Conservation (phyloP, 2,113 vertebrate genomes). For the Meriones unguiculatus region DNA sequence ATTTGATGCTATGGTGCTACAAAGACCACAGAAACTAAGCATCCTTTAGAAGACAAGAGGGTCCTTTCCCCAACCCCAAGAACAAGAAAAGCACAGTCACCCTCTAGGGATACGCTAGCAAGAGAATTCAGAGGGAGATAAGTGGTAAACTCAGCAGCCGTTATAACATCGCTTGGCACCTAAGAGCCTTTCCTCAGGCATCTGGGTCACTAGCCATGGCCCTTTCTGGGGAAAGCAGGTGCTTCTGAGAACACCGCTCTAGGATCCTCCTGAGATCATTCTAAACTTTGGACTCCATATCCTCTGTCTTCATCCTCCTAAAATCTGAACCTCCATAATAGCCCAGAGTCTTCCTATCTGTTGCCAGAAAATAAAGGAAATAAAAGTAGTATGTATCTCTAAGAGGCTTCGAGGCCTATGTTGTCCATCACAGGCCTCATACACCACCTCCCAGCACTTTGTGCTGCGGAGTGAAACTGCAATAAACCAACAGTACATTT, state of each 20-base stretch:
- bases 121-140: background rate
- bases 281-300: background rate
- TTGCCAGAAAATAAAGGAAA: background rate
- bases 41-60: background rate
- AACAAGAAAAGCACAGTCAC: background rate
- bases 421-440: fast-evolving
- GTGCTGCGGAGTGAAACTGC: fast-evolving
- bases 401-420: fast-evolving
- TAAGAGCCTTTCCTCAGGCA: background rate
- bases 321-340: background rate
- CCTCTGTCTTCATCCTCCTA: background rate
- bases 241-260: background rate
- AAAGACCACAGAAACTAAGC: background rate
- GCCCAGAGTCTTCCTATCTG: background rate
- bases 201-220: fast-evolving
- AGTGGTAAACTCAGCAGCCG: background rate
- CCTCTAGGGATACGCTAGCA: fast-evolving
- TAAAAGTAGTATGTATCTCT: background rate
- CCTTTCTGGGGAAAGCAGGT: background rate
- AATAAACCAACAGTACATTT: slow-evolving; percentile 42
- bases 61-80: background rate
- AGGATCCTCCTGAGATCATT: background rate
- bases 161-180: fast-evolving
- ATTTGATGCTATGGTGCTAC: background rate
- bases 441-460: fast-evolving